phyloP scores from a whole-genome alignment of 2,888 invertebrate species.

The Endotricha flammealis region DNA sequence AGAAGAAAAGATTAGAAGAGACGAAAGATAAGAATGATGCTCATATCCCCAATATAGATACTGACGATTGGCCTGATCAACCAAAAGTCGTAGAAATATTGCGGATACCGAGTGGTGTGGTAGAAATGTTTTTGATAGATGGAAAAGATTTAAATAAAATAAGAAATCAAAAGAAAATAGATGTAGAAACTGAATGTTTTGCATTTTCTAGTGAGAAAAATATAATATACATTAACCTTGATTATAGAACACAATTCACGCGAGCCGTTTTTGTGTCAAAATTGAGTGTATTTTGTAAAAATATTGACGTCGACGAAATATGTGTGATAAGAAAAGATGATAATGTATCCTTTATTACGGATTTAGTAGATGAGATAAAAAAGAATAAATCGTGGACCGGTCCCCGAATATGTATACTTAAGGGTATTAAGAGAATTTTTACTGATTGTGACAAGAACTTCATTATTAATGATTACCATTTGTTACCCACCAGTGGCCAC shows the following conservation, averaged over 20 bases:
- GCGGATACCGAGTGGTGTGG: constrained; percentile 14
- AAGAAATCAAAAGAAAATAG: neutral
- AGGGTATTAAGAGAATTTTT: constrained; percentile 16
- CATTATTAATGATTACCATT: constrained; percentile 23
- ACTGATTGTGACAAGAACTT: constrained; percentile 16
- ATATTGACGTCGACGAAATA: constrained; percentile 10
- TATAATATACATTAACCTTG: constrained; percentile 18
- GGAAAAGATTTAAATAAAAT: constrained; percentile 10
- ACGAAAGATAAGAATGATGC: neutral
- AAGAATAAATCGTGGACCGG: constrained; percentile 16
- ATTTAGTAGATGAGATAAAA: constrained; percentile 16
- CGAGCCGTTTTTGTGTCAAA: constrained; percentile 20
- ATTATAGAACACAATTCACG: constrained; percentile 17
- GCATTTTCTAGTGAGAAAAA: constrained; percentile 4
- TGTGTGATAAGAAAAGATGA: constrained; percentile 15
- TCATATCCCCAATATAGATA: constrained; percentile 10
- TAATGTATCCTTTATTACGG: constrained; percentile 17
- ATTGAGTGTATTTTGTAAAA: constrained; percentile 18
- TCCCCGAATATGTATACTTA: constrained; percentile 20
- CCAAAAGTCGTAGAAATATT: constrained; percentile 19
- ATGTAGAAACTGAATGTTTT: constrained; percentile 13
- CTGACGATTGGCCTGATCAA: constrained; percentile 18
- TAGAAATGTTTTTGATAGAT: constrained; percentile 15
- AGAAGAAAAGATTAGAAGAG: constrained; percentile 10
- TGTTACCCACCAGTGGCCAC: constrained; percentile 9